Conservation (phyloP, 1,140 invertebrate genomes). For the Heliconius nattereri region DNA sequence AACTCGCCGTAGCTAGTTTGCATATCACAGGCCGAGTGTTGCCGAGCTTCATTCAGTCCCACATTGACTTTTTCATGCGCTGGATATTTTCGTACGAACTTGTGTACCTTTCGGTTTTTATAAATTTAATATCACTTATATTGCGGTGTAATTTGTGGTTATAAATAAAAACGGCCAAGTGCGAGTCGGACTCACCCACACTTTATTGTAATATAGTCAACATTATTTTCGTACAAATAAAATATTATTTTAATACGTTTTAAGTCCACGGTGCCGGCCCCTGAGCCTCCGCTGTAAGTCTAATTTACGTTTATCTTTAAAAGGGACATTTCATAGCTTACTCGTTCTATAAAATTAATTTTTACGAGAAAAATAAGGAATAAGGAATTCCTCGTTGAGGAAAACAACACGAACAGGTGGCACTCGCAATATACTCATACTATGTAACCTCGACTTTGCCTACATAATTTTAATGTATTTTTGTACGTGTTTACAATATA, state of each 20-base stretch:
- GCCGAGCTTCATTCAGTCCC: not conserved
- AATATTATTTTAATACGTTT: not conserved
- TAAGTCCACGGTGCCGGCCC: not conserved
- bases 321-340: constrained; percentile 6
- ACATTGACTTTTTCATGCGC: not conserved
- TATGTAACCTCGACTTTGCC: not conserved
- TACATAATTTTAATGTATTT: not conserved
- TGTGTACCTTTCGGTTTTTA: not conserved
- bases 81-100: not conserved
- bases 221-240: not conserved
- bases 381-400: too few species aligned
- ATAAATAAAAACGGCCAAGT: too few species aligned
- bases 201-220: not conserved
- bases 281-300: not conserved
- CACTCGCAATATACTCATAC: not conserved
- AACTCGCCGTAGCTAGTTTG: not conserved
- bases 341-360: constrained; percentile 4
- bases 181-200: too few species aligned
- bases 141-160: too few species aligned
- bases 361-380: not conserved
- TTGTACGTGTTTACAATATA: too few species aligned
- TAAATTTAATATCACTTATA: not conserved
- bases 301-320: constrained; percentile 9
- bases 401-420: not conserved
- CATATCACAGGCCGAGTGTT: not conserved